These are phyloP conservation scores for Australoheros scitulus DNA, from an alignment of 2,113 vertebrate genomes.

Conservation along the genomic window DNA sequence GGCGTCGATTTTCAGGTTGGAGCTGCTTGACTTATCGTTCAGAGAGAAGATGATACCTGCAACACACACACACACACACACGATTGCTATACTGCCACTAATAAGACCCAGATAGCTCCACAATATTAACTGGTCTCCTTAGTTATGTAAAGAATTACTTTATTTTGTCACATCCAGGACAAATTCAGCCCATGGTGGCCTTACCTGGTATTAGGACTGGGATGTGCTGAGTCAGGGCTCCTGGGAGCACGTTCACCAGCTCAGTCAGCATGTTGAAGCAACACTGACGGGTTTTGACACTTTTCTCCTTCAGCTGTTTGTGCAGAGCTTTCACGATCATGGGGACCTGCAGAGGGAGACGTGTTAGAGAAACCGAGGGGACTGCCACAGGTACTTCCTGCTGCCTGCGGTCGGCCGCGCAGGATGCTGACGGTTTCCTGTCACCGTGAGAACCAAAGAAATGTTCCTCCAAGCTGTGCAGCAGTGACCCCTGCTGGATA, in stretches of 20 bases:
- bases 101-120: not conserved
- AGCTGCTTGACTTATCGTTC: constrained; percentile 98
- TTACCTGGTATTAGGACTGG: constrained; percentile 97
- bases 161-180: not conserved
- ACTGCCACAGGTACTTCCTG: not conserved
- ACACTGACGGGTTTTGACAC: constrained; percentile 97
- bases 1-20: constrained; percentile 98
- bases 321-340: constrained; percentile 98
- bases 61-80: not conserved
- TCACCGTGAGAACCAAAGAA: not conserved
- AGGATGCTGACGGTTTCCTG: constrained; percentile 33
- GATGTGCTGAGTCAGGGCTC: constrained; percentile 93
- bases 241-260: constrained; percentile 95
- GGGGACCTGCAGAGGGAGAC: constrained; percentile 84
- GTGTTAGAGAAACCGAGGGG: not conserved
- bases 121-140: not conserved
- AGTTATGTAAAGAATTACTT: not conserved
- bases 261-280: constrained; percentile 99
- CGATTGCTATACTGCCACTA: not conserved
- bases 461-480: not conserved
- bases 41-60: constrained; percentile 97
- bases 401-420: not conserved
- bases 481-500: constrained; percentile 4
- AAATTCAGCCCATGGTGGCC: not conserved
- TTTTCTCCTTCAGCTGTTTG: constrained; percentile 99